Base-by-base conservation (phyloP, 1,140 invertebrate species). In the Temnothorax nylanderi region DNA sequence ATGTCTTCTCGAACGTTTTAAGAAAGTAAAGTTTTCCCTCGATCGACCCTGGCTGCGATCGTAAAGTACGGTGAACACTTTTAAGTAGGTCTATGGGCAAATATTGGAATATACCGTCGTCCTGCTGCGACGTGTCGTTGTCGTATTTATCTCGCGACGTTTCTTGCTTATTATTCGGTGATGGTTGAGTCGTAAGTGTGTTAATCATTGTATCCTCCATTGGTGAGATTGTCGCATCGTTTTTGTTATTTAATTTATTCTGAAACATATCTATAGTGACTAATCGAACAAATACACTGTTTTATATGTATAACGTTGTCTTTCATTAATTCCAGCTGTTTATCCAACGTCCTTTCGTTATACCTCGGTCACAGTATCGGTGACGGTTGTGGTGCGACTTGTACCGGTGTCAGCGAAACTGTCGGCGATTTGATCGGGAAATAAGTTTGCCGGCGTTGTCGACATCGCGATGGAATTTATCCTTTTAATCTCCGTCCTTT, bases 81-180 rank as follows among this genome's bases (percentile, higher is more conserved):
- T 93, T 94, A n/a, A 95, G 86, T 75, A 95, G 88, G 71, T 95
- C 92, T 32, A 95, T 87, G 26, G 95, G 95, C 37, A 95, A 77
- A 85, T 93, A 94, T 80, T 94, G 86, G 4, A 94, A 41, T 58
- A 86, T 81, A 37, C 37, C 34, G 37, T 81, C 51, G 34, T 60
- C 32, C n/a, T 10, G 10, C 4, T 54, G 65, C n/a, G 65, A 26
- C 1, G 60, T 86, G 6, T 67, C 18, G 3, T 86, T 86, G 26
- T 81, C 34, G 0, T 69, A 86, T 64, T 47, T 41, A 34, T 69
- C 41, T 21, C 6, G 26, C 13, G 11, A 18, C 2, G 18, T 47
- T 56, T 67, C 13, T 44, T 47, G 51, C 26, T 58, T 37, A 5
- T 2, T 60, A 26, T 26, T 26, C 5, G 37, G 13, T 13, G 49